A percentile compares a stretch with the other conserved stretches of the same genome.
Evolutionary conservation across 2,113 vertebrate species (phyloP).

Genomic region (Mohoua ochrocephala): DNA sequence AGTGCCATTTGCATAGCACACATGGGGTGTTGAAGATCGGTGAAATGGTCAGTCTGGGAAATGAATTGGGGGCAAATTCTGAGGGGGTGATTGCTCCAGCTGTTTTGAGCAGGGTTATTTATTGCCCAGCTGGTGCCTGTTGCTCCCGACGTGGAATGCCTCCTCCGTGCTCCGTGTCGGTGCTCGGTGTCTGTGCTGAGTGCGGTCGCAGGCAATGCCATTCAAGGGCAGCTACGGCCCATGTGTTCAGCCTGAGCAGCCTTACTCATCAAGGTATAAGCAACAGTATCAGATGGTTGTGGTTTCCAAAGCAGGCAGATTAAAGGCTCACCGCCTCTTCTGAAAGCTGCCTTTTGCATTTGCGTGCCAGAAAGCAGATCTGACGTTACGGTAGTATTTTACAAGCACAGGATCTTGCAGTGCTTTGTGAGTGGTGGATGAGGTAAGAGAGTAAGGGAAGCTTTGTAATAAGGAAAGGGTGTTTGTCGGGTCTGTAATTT

Average conservation of each 20-base stretch:
- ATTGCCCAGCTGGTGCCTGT: conserved; percentile 25
- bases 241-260: conserved; percentile 1
- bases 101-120: conserved; percentile 36
- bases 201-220: background rate
- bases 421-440: conserved; percentile 5
- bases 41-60: conserved; percentile 16
- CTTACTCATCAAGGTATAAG: conserved; percentile 42
- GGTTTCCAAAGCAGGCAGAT: conserved; percentile 31
- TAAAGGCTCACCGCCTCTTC: conserved; percentile 23
- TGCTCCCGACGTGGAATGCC: background rate
- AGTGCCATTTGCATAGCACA: background rate
- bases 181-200: background rate
- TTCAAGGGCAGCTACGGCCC: conserved; percentile 42
- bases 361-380: background rate
- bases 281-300: conserved; percentile 13
- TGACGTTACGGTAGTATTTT: background rate
- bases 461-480: conserved; percentile 57
- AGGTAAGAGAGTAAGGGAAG: conserved; percentile 43
- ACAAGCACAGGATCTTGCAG: background rate
- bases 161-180: background rate
- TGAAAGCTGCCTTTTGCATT: background rate
- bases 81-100: conserved; percentile 55
- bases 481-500: conserved; percentile 66
- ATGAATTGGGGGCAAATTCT: background rate
- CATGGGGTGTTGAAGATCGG: conserved; percentile 1